Base-by-base conservation (phyloP, 2,113 vertebrate species). In the Oreochromis niloticus region DNA sequence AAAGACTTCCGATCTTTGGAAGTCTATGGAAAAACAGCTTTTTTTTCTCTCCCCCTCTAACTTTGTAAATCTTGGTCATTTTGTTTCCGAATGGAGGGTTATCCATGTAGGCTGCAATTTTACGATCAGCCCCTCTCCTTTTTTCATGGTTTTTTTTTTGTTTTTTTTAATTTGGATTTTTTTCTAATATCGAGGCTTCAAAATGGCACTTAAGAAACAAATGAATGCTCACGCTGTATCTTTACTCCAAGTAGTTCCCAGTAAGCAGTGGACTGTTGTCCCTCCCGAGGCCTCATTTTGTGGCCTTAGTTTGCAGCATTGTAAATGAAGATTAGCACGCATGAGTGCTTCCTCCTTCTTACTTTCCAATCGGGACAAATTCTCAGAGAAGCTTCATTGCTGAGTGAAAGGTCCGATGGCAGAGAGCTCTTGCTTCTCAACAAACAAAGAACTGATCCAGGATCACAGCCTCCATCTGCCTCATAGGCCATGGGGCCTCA, bases 261-360 rank as follows among this genome's bases (percentile, higher is more conserved):
- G 81, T 84, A 80, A 89, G 85, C 12, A 54, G 81, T 79, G 81
- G 56, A 87, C 56, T 8, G 32, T 57, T 66, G 61, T 90, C 84
- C 94, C 87, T 92, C 81, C 79, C 2, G 85, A 92, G 91, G 90
- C 91, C 84, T 91, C 84, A 84, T 90, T 94, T 81, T 11, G 78
- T 85, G 85, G 90, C 89, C 85, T 87, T 73, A 84, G 91, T 86
- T 93, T 92, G 86, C 89, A 85, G 88, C 80, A 90, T 83, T 94
- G 93, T 89, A 94, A 95, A 94, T 94, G 86, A 91, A 93, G 90
- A 93, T 95, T 95, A 92, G 84, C 81, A 90, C 63, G 89, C 94
- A 91, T 91, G 93, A 89, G 61, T 91, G 93, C 89, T 79, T 52
- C 80, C 82, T 91, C 78, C 68, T 46, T 73, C 68, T 46, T 48